Evolutionary conservation across 2,888 invertebrate species (phyloP).

Genomic region (Elaeidobius kamerunicus): DNA sequence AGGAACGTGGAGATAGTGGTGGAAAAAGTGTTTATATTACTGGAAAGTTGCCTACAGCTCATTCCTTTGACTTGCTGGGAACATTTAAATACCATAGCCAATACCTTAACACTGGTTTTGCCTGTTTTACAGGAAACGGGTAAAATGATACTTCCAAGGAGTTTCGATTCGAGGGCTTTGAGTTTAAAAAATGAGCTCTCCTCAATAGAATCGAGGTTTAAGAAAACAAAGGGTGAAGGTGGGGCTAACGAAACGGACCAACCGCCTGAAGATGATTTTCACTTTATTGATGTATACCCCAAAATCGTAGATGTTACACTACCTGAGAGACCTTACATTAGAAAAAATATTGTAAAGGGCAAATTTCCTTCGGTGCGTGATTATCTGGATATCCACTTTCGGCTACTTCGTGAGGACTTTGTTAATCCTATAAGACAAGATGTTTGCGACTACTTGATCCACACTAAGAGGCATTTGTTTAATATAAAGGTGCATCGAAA

Average conservation of each 20-base stretch:
- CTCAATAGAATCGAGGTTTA: conserved; percentile 3
- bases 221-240: not conserved
- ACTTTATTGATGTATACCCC: conserved; percentile 56
- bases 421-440: conserved; percentile 69
- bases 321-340: conserved; percentile 48
- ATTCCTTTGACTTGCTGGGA: conserved; percentile 26
- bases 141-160: not conserved
- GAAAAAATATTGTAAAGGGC: conserved; percentile 60
- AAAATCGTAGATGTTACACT: conserved; percentile 47
- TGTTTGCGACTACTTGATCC: conserved; percentile 45
- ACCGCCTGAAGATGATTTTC: conserved; percentile 48
- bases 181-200: not conserved
- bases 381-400: conserved; percentile 77
- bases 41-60: conserved; percentile 14
- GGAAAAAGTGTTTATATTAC: conserved; percentile 24
- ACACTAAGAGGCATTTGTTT: conserved; percentile 24
- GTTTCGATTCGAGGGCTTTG: not conserved
- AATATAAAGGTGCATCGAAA: conserved; percentile 14
- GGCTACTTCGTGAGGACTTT: conserved; percentile 74
- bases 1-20: conserved; percentile 27
- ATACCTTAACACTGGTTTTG: conserved; percentile 22
- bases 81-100: conserved; percentile 19
- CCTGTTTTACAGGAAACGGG: conserved; percentile 26
- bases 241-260: conserved; percentile 8
- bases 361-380: conserved; percentile 62